A percentile compares a stretch with the other conserved stretches of the same genome.
phyloP scores from a whole-genome alignment of 2,888 invertebrate species.

The Mantis religiosa region DNA sequence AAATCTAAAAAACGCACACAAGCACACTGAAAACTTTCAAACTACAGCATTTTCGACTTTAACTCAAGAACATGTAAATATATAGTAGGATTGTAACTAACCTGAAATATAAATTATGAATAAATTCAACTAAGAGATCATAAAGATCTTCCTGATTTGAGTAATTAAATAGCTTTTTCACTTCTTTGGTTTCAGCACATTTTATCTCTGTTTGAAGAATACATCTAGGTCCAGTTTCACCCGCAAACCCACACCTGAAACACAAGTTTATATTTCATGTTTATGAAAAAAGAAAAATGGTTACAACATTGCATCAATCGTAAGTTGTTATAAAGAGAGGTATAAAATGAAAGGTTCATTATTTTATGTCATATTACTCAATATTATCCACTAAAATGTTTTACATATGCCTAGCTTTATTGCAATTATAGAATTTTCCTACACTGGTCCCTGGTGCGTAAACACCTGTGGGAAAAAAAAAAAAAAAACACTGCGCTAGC shows the following conservation, averaged over 20 bases:
- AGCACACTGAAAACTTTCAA: too few relatives aligned
- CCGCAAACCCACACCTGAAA: constrained; percentile 83
- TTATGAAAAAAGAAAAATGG: background rate
- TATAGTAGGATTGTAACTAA: constrained; percentile 40
- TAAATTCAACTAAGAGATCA: constrained; percentile 80
- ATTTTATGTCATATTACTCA: too few relatives aligned
- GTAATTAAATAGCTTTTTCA: constrained; percentile 63
- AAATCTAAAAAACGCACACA: too few relatives aligned
- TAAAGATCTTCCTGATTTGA: constrained; percentile 66
- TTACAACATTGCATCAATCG: background rate
- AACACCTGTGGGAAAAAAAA: too few relatives aligned
- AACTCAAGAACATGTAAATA: background rate
- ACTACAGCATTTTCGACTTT: too few relatives aligned
- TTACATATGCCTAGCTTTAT: too few relatives aligned
- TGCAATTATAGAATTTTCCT: too few relatives aligned
- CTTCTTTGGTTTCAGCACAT: constrained; percentile 57
- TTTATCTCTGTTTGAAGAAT: constrained; percentile 77
- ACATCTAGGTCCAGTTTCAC: constrained; percentile 82
- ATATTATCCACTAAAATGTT: too few relatives aligned
- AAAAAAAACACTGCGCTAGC: too few relatives aligned
- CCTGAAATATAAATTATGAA: constrained; percentile 86
- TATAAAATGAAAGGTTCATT: too few relatives aligned
- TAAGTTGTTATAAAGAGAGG: too few relatives aligned
- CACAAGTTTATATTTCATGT: background rate
- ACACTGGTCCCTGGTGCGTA: too few relatives aligned